Evolutionary conservation across 2,888 invertebrate species (phyloP).

Genomic region (Cepaea hortensis): DNA sequence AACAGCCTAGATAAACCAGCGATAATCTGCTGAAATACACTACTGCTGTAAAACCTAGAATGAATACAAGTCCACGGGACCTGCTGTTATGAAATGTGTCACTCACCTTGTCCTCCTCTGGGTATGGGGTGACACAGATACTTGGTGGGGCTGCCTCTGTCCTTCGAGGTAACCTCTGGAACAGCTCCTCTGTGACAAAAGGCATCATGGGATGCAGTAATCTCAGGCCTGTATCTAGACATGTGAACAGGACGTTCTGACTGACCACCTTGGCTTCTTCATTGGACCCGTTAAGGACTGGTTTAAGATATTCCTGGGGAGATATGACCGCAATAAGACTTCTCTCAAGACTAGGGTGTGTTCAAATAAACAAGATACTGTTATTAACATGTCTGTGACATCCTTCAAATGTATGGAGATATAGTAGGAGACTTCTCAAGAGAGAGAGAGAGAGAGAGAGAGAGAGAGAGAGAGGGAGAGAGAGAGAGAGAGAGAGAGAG

Average conservation of each 20-base stretch:
- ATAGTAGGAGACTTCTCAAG: not conserved
- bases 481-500: not conserved
- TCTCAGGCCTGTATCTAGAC: conserved; percentile 89
- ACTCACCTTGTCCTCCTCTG: conserved; percentile 78
- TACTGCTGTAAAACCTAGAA: too few species aligned
- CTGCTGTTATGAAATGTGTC: too few species aligned
- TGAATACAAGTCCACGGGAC: too few species aligned
- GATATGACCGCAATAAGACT: too few species aligned
- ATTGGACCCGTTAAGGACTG: conserved; percentile 83
- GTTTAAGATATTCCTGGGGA: conserved; percentile 87
- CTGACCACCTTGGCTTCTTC: conserved; percentile 80
- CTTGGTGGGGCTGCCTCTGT: conserved; percentile 81
- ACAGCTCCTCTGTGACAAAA: conserved; percentile 95
- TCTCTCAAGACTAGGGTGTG: too few species aligned
- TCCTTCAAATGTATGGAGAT: not conserved
- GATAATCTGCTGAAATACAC: too few species aligned
- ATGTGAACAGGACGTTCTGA: conserved; percentile 86
- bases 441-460: not conserved
- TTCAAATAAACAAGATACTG: not conserved
- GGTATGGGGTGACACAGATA: conserved; percentile 92
- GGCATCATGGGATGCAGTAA: conserved; percentile 98
- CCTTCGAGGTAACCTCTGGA: conserved; percentile 87
- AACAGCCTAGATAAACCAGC: too few species aligned
- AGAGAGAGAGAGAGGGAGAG: not conserved
- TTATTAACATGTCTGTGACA: not conserved